Evolutionary conservation across 2,888 invertebrate species (phyloP).

Genomic region (Synergus laeviventris): DNA sequence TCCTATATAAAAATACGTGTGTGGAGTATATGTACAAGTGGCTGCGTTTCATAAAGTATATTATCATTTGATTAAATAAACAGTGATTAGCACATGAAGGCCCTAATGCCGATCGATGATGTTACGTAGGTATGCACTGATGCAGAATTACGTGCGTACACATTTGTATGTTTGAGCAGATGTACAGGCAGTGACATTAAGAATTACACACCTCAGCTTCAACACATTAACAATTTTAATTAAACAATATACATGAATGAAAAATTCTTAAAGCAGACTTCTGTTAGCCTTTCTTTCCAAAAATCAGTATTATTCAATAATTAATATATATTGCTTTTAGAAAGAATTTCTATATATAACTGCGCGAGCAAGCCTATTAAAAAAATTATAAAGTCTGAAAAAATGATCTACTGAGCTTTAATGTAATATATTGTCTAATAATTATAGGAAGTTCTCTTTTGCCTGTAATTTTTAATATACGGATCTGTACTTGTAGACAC

Average conservation of each 20-base stretch:
- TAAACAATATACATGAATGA: no score
- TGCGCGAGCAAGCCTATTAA: no score
- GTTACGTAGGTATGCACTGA: conserved; percentile 38
- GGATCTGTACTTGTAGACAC: conserved; percentile 67
- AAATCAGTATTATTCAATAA: background rate
- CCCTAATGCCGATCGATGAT: conserved; percentile 46
- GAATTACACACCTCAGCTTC: background rate
- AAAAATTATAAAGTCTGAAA: no score
- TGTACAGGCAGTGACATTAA: background rate
- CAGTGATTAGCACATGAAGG: conserved; percentile 55
- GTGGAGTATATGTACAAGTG: background rate
- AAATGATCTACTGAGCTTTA: background rate
- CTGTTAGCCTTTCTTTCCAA: background rate
- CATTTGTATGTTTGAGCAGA: background rate
- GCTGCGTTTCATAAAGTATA: conserved; percentile 23
- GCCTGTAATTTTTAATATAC: conserved; percentile 67
- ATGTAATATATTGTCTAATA: background rate
- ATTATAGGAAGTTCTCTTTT: conserved; percentile 50
- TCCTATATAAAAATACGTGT: background rate
- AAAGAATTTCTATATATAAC: no score
- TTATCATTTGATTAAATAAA: conserved; percentile 54
- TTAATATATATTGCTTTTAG: background rate
- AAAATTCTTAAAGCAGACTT: no score
- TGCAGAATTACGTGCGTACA: conserved; percentile 34
- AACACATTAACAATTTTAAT: background rate